Base-by-base conservation (phyloP, 2,797 vertebrate species). In the Sebastes hubbsi region DNA sequence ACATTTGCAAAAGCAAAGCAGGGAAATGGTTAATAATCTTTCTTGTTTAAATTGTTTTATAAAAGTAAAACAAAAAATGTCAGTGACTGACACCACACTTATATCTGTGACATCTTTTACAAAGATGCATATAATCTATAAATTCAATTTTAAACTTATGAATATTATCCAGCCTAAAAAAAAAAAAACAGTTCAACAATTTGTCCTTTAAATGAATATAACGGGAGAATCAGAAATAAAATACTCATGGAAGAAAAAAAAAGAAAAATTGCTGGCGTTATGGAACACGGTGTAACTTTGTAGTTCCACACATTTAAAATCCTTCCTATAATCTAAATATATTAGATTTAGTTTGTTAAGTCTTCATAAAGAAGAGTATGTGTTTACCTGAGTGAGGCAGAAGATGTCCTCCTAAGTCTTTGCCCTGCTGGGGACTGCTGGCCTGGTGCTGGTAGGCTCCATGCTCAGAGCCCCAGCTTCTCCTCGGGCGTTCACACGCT, bases 391-490 rank as follows among this genome's bases (percentile, higher is more conserved):
- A 72, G 63, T 91, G 87, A 55, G 89, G 88, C n/a, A 92, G 84
- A 71, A 88, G 76, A 8, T 56, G 67, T 78, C 72, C 75, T 12
- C 84, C 82, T 56, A 86, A 65, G 36, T 88, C 85, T 82, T 92
- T 91, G 24, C 85, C 81, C 63, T 88, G 90, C 61, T 77, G 86
- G 2, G 80, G 65, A 83, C 83, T 78, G 55, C 85, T 91, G 85
- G 71, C 85, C 84, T 82, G 90, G 69, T 58, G 84, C 32, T 86
- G 88, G 71, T 75, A 86, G 38, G 55, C 65, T 81, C 87, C 87
- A 32, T 88, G 93, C 70, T 95, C 95, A 63, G 93, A 95, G 78
- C 93, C 92, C 97, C 96, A 97, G 62, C 87, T 93, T 66, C 95
- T 88, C 70, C 94, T 94, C 13, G 83, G 95, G 61, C 92, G 85